phyloP scores from a whole-genome alignment of 2,113 vertebrate genomes.

The Crocuta crocuta region DNA sequence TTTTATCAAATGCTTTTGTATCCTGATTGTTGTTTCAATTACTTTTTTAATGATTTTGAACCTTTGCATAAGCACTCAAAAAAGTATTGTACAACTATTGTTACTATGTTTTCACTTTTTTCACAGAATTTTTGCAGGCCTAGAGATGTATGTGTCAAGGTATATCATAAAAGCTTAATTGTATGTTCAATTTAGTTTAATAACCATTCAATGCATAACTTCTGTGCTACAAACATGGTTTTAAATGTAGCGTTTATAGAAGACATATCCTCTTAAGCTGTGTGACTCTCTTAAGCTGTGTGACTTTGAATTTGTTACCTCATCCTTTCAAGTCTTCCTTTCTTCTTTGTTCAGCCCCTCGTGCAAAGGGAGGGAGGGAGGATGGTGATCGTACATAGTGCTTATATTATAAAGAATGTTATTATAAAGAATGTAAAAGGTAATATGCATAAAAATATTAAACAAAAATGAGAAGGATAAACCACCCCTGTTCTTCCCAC shows the following conservation, averaged over 20 bases:
- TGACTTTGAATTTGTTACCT: not conserved
- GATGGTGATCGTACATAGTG: not conserved
- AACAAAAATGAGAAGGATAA: not conserved
- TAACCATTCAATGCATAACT: not conserved
- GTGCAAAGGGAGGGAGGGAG: not conserved
- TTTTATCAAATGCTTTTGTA: not conserved
- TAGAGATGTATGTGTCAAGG: not conserved
- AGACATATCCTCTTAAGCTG: not conserved
- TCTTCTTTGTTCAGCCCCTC: not conserved
- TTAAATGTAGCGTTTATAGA: not conserved
- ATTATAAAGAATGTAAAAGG: not conserved
- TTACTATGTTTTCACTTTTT: not conserved
- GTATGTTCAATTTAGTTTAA: not conserved
- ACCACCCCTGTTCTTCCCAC: not conserved
- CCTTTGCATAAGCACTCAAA: not conserved
- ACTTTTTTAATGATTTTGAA: not conserved
- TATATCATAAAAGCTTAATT: not conserved
- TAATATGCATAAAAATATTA: not conserved
- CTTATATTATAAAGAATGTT: not conserved
- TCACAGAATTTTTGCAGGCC: not conserved
- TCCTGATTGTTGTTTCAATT: not conserved
- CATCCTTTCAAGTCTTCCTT: fast-evolving
- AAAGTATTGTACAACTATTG: not conserved
- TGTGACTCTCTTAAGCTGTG: not conserved
- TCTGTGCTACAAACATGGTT: not conserved